phyloP scores from a whole-genome alignment of 1,140 invertebrate species.

The Aphelenchoides besseyi region DNA sequence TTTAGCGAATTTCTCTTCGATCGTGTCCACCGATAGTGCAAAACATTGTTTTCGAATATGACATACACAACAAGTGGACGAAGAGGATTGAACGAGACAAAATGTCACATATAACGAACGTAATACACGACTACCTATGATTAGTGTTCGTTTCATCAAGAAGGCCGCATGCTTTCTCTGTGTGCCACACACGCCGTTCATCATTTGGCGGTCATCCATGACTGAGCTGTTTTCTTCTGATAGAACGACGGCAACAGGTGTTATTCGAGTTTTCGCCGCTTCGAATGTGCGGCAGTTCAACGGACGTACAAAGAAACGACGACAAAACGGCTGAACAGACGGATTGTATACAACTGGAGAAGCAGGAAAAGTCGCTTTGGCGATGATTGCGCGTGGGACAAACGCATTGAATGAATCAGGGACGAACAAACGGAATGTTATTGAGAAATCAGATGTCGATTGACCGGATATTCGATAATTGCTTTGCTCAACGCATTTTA shows the following conservation, averaged over 20 bases:
- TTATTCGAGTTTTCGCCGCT: too few relatives aligned
- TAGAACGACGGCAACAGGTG: too few relatives aligned
- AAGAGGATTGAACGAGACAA: not conserved
- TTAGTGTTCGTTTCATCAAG: not conserved
- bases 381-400: not conserved
- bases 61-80: not conserved
- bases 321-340: not conserved
- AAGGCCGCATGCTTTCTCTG: not conserved
- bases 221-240: not conserved
- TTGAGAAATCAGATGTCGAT: too few relatives aligned
- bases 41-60: too few relatives aligned
- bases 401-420: not conserved
- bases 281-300: not conserved
- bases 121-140: not conserved
- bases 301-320: not conserved
- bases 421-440: too few relatives aligned
- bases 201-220: constrained; percentile 3
- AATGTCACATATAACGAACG: not conserved
- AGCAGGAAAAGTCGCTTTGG: not conserved
- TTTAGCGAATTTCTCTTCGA: too few relatives aligned
- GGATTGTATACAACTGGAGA: not conserved
- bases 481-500: too few relatives aligned
- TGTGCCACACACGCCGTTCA: not conserved
- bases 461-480: too few relatives aligned
- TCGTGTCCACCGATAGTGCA: too few relatives aligned